Evolutionary conservation across 2,797 vertebrate species (phyloP).

Genomic region (Triplophysa yarkandensis): DNA sequence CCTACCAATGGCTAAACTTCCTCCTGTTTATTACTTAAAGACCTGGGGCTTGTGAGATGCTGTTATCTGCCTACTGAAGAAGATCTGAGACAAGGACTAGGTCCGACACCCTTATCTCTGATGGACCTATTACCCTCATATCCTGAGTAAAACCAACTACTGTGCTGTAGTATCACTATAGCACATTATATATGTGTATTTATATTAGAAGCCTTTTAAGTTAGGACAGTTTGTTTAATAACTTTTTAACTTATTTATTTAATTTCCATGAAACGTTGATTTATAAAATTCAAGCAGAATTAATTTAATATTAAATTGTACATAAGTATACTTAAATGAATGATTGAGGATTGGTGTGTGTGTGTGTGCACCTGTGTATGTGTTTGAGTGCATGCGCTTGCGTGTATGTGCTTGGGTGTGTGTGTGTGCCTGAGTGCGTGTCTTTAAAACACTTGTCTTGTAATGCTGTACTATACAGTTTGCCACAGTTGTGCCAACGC

Average conservation of each 20-base stretch:
- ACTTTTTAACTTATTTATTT: too few species aligned
- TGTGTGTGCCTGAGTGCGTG: too few species aligned
- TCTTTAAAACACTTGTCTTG: not conserved
- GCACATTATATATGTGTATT: not conserved
- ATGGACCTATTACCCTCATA: constrained; percentile 32
- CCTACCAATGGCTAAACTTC: constrained; percentile 4
- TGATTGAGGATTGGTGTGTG: too few species aligned
- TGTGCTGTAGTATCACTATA: not conserved
- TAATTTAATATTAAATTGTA: too few species aligned
- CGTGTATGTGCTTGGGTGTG: too few species aligned
- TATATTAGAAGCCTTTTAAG: not conserved
- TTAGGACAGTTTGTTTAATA: not conserved
- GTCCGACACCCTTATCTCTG: constrained; percentile 51
- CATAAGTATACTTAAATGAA: too few species aligned
- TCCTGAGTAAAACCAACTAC: constrained; percentile 22
- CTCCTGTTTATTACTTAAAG: constrained; percentile 11
- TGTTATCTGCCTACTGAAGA: constrained; percentile 47
- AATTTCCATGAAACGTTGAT: too few species aligned
- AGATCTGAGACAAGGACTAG: constrained; percentile 24
- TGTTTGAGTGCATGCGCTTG: too few species aligned
- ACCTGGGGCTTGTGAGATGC: constrained; percentile 27
- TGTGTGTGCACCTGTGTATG: too few species aligned
- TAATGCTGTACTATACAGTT: too few species aligned
- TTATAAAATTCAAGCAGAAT: too few species aligned
- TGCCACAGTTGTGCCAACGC: too few species aligned